Percentiles rank a stretch among this genome's conserved stretches.
Evolutionary conservation across 2,888 invertebrate genomes (phyloP).

Genomic region (Melanostoma mellinum): DNA sequence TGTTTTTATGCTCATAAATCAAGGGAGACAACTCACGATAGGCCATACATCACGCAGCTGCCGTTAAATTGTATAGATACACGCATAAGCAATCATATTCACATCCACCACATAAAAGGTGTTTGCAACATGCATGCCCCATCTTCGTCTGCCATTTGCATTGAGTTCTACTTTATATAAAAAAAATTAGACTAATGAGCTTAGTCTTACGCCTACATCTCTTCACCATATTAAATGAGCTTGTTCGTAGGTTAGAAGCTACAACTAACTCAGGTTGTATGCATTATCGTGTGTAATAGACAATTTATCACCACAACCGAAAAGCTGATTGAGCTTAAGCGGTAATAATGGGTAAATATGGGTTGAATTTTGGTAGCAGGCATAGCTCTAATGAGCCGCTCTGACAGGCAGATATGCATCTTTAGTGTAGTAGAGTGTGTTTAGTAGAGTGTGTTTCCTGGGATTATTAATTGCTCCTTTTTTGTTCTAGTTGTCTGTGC

Average conservation of each 20-base stretch:
- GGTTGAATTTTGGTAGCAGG: constrained; percentile 31
- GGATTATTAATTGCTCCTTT: constrained; percentile 56
- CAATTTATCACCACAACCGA: constrained; percentile 59
- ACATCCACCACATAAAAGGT: constrained; percentile 19
- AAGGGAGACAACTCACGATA: constrained; percentile 28
- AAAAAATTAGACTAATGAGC: constrained; percentile 60
- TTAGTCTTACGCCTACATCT: constrained; percentile 19
- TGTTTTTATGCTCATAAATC: constrained; percentile 39
- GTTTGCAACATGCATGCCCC: background rate
- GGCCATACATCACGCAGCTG: constrained; percentile 37
- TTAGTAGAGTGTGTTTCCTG: constrained; percentile 18
- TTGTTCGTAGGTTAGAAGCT: constrained; percentile 17
- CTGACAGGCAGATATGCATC: constrained; percentile 53
- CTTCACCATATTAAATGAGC: constrained; percentile 7
- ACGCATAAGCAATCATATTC: constrained; percentile 24
- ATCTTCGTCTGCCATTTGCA: constrained; percentile 46
- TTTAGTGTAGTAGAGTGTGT: too few relatives aligned
- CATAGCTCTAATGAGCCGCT: constrained; percentile 40
- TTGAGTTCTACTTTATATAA: constrained; percentile 25
- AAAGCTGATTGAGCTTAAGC: constrained; percentile 62
- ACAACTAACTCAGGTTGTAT: constrained; percentile 24
- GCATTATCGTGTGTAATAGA: background rate
- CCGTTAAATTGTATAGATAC: constrained; percentile 33
- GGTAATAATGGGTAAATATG: constrained; percentile 51
- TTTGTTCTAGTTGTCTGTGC: constrained; percentile 1